phyloP scores from a whole-genome alignment of 2,797 vertebrate species.

The Malurus splendens region DNA sequence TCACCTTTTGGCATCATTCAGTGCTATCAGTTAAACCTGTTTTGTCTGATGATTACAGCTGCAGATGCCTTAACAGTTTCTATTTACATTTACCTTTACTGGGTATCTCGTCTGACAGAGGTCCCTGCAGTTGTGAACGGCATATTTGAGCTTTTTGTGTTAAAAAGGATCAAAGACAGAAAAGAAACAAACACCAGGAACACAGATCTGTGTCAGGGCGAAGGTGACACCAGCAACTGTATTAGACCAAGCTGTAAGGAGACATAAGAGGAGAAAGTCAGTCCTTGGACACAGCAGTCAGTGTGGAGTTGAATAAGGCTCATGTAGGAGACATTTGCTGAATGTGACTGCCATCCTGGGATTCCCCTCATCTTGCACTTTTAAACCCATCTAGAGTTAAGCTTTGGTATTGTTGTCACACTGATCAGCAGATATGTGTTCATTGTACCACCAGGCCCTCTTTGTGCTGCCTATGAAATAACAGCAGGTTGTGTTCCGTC shows the following conservation, averaged over 20 bases:
- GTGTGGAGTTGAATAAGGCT: neutral
- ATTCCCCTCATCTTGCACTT: neutral
- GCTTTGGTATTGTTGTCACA: neutral
- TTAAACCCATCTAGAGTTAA: neutral
- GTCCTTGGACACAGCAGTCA: neutral
- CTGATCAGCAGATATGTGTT: slow-evolving; percentile 4
- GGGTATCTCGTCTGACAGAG: neutral
- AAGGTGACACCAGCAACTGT: neutral
- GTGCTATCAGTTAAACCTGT: neutral
- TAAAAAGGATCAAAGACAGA: neutral
- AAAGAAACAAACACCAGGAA: neutral
- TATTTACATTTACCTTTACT: neutral
- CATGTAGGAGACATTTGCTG: neutral
- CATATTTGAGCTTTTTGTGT: neutral
- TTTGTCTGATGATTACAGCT: neutral
- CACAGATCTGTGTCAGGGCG: neutral
- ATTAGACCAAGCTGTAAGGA: neutral
- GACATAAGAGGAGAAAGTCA: neutral
- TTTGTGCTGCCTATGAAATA: neutral
- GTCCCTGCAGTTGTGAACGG: neutral
- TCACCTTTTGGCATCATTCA: neutral
- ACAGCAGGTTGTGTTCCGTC: neutral
- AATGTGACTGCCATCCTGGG: neutral
- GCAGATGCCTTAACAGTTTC: neutral
- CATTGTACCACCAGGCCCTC: neutral